Evolutionary conservation across 2,888 invertebrate species (phyloP), one percentile per base, ranked within the genome.

Genomic region (Salticus scenicus): DNA sequence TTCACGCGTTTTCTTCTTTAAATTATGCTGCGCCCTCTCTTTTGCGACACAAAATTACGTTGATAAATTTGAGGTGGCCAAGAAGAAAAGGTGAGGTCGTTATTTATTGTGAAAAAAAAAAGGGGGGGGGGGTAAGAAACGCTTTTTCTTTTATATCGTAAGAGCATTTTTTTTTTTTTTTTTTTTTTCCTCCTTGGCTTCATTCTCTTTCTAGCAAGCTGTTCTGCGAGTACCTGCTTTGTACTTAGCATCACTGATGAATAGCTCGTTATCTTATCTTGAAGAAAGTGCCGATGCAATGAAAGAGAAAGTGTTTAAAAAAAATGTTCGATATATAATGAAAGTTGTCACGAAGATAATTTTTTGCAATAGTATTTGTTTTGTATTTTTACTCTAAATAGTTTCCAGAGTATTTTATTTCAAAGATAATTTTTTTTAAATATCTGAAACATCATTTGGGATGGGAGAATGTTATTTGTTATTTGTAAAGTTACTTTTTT

Each of bases 241-340:
- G 66, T 67, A 33, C 66, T 37, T n/a, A n/a, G 31, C 37, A 17
- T 1, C 20, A 30, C 57, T 74, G 74, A 80, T 67, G 69, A 81
- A 81, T 74, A 81, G 69, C 30, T 51, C 74, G 74, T 81, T 81
- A 81, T 63, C 63, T 79, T 79, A 72, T 79, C 79, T 72, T n/a
- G 30, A 51, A 20, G 70, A 41, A 41, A 41, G 10, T 70, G 24
- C 42, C 10, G 42, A 47, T 24, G 57, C 57, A 57, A 57, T 57
- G 57, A 5, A 24, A 1, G 20, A 41, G n/a, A n/a, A n/a, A n/a
- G n/a, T n/a, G n/a, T n/a, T n/a, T 4, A 28, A 37, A 27, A 27
- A 42, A 47, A 27, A 41, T 24, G 70, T n/a, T 20, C 10, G 28
- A 37, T 17, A 63, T 27, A 28, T 17, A 27, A 66, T n/a, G 20